Percentiles rank a stretch among this genome's conserved stretches.
phyloP scores from a whole-genome alignment of 2,888 invertebrate species.

The Coelinius sp. region DNA sequence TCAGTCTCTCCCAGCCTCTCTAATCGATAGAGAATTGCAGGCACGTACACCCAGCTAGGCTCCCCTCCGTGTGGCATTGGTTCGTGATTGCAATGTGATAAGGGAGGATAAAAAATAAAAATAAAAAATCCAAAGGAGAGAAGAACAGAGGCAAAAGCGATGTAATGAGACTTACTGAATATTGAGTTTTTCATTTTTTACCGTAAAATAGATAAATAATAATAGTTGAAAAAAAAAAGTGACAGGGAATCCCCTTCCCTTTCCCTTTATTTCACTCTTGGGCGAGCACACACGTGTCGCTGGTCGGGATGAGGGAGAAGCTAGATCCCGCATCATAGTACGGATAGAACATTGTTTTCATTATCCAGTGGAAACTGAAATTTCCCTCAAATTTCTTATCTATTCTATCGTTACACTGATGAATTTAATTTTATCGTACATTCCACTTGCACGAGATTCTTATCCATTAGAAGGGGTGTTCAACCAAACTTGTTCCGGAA shows the following conservation, averaged over 20 bases:
- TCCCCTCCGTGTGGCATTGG: slow-evolving; percentile 34
- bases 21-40: slow-evolving; percentile 28
- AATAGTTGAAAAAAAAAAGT: not conserved
- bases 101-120: not conserved
- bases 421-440: slow-evolving; percentile 41
- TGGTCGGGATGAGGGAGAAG: slow-evolving; percentile 5
- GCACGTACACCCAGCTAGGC: slow-evolving; percentile 35
- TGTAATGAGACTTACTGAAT: too few species aligned
- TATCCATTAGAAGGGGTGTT: slow-evolving; percentile 26
- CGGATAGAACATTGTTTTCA: slow-evolving; percentile 42
- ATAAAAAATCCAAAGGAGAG: not conserved
- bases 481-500: slow-evolving; percentile 8
- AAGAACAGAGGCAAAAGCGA: not conserved
- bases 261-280: slow-evolving; percentile 24
- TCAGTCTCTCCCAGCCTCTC: not conserved
- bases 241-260: slow-evolving; percentile 16
- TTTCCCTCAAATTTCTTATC: too few species aligned
- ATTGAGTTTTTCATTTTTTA: too few species aligned
- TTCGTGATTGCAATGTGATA: slow-evolving; percentile 40
- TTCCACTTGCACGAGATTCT: slow-evolving; percentile 30
- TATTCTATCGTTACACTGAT: slow-evolving; percentile 44
- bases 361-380: slow-evolving; percentile 44
- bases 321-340: not conserved
- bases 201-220: too few species aligned
- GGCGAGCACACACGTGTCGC: not conserved